phyloP scores from a whole-genome alignment of 1,140 invertebrate genomes.

The Alviniconcha marisindica region DNA sequence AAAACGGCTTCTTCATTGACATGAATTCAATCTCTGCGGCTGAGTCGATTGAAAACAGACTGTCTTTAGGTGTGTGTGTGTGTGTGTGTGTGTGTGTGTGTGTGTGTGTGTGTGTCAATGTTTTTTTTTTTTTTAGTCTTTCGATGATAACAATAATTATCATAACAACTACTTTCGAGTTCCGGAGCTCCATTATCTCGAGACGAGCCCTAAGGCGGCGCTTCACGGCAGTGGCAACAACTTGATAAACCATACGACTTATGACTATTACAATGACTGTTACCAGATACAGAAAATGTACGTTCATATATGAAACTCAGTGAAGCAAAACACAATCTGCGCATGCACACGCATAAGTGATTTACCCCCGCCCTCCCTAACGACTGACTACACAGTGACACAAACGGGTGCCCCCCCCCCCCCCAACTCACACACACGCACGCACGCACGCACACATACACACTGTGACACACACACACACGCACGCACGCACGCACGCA shows the following conservation, averaged over 20 bases:
- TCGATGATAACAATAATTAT: neutral
- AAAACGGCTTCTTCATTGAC: neutral
- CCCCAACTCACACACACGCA: too few relatives aligned
- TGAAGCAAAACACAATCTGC: neutral
- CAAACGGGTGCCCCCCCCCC: too few relatives aligned
- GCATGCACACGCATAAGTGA: too few relatives aligned
- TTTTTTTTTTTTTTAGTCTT: neutral
- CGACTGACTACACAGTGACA: too few relatives aligned
- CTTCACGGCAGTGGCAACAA: neutral
- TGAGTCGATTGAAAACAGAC: neutral
- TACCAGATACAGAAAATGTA: neutral
- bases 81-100: constrained; percentile 3
- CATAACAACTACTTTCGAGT: neutral
- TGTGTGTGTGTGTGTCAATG: neutral
- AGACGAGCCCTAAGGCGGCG: neutral
- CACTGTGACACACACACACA: too few relatives aligned
- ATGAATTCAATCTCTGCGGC: neutral
- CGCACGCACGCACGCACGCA: too few relatives aligned
- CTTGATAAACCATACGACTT: neutral
- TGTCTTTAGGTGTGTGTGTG: neutral
- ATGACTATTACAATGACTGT: neutral
- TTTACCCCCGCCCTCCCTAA: too few relatives aligned
- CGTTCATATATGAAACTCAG: neutral
- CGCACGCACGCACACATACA: too few relatives aligned
- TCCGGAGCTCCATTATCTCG: too few relatives aligned